Conservation (phyloP, 2,797 vertebrate species). For the Thunnus albacares region DNA sequence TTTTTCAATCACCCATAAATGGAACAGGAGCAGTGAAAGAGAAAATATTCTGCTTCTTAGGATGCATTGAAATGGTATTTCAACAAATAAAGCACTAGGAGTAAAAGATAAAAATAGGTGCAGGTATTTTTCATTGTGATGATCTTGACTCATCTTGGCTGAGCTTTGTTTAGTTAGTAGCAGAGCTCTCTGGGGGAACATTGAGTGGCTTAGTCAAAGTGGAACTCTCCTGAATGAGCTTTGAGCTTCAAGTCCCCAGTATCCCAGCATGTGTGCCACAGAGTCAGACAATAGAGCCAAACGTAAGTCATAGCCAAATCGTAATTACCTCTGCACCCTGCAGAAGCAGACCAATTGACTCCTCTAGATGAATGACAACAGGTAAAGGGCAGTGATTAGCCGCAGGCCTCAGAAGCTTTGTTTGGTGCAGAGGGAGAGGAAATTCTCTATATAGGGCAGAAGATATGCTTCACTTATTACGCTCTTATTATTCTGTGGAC, state of each 20-base stretch:
- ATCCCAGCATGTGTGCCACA: conserved; percentile 62
- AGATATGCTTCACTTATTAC: conserved; percentile 76
- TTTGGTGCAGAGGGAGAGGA: conserved; percentile 67
- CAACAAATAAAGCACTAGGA: conserved; percentile 55
- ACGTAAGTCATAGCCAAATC: conserved; percentile 79
- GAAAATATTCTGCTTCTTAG: conserved; percentile 65
- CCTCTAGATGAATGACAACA: conserved; percentile 79
- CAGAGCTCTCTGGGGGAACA: conserved; percentile 71
- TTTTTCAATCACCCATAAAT: conserved; percentile 70
- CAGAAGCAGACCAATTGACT: conserved; percentile 82
- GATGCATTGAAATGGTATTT: conserved; percentile 62
- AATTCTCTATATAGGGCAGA: conserved; percentile 72
- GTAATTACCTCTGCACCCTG: conserved; percentile 82
- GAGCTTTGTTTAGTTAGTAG: conserved; percentile 75
- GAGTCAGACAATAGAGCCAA: conserved; percentile 76
- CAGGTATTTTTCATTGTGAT: conserved; percentile 56
- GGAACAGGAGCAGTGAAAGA: conserved; percentile 53
- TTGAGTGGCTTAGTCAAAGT: conserved; percentile 72
- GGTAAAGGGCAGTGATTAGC: conserved; percentile 82
- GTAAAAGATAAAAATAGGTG: conserved; percentile 67
- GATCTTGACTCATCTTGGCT: conserved; percentile 66
- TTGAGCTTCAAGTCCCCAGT: conserved; percentile 69
- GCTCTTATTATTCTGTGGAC: conserved; percentile 60
- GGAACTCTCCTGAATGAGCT: conserved; percentile 75
- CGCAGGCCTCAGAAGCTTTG: conserved; percentile 72